Base-by-base conservation (phyloP, 2,113 vertebrate species). In the Nerophis lumbriciformis region DNA sequence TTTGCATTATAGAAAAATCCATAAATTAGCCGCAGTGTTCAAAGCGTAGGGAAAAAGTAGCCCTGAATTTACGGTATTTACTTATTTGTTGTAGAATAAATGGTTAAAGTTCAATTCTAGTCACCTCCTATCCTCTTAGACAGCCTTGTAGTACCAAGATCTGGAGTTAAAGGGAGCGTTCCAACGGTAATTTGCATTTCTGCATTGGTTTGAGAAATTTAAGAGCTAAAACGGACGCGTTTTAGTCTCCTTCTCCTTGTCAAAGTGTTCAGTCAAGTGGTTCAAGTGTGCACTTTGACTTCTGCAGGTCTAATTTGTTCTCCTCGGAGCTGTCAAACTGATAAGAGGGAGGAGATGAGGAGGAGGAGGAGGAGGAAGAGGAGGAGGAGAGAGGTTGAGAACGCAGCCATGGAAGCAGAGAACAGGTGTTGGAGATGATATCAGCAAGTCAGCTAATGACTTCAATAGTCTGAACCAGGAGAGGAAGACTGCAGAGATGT, bases 371-470 rank as follows among this genome's bases (percentile, higher is more conserved):
- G 60, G 65, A 60, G 73, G n/a, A n/a, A 50, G 61, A 63, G 35
- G 52, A 61, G 13, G 50, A 15, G 60, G 65, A 60, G 73, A 50
- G 61, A 63, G 35, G 52, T 21, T 62, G 53, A 53, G 65, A 59
- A 71, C 53, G 59, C 72, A 57, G 75, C 65, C 71, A 1, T 71
- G 63, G 65, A 77, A 74, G 67, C 52, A 70, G 73, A 69, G 75
- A 85, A 84, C 83, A 87, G 80, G 79, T 85, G 83, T 88, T 78
- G 77, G 73, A 70, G 82, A 86, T 87, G 55, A 48, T 82, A 87
- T 88, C 83, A 45, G 56, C 59, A 45, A 81, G 77, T 83, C 78
- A 78, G 72, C 72, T 85, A 82, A 85, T 85, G 81, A 78, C 81
- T 84, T 76, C 75, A 83, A 82, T 74, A 79, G 66, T 69, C 75